Conservation (phyloP, 23 tunicate genomes). For the Diplosoma virens region DNA sequence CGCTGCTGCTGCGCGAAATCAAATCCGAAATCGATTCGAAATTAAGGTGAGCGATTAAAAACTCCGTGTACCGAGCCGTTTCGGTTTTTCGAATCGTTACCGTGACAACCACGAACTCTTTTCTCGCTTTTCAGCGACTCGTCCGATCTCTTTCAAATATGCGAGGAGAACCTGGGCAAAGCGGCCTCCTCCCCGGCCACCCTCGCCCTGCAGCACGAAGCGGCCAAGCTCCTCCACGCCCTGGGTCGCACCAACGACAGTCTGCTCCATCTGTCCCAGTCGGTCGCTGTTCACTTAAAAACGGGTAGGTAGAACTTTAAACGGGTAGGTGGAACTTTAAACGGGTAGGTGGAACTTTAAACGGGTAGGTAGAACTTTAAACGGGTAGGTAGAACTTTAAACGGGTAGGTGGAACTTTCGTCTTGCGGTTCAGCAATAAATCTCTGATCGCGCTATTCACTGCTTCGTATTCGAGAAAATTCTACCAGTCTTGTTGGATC, state of each 20-base stretch:
- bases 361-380: too few species aligned
- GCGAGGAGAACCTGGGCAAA: constrained; percentile 4
- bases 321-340: too few species aligned
- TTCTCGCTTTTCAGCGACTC: neutral
- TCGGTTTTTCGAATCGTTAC: neutral
- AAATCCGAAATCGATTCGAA: neutral
- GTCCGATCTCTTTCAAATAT: constrained; percentile 31
- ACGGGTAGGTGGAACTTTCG: too few species aligned
- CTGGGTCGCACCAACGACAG: constrained; percentile 30
- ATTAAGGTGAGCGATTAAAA: neutral
- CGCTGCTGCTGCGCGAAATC: constrained; percentile 32
- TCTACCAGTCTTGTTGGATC: too few species aligned
- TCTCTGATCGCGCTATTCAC: too few species aligned
- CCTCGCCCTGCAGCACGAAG: constrained; percentile 46
- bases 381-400: too few species aligned
- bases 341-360: too few species aligned
- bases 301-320: constrained; percentile 51
- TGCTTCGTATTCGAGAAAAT: too few species aligned
- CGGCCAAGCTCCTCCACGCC: constrained; percentile 54
- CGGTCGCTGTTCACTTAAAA: constrained; percentile 28
- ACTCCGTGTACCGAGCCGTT: neutral
- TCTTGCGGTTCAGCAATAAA: too few species aligned
- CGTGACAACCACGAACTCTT: neutral
- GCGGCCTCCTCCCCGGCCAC: neutral
- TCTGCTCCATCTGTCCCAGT: constrained; percentile 45